Base-by-base conservation (phyloP, 1,140 invertebrate species). In the Samia ricini region DNA sequence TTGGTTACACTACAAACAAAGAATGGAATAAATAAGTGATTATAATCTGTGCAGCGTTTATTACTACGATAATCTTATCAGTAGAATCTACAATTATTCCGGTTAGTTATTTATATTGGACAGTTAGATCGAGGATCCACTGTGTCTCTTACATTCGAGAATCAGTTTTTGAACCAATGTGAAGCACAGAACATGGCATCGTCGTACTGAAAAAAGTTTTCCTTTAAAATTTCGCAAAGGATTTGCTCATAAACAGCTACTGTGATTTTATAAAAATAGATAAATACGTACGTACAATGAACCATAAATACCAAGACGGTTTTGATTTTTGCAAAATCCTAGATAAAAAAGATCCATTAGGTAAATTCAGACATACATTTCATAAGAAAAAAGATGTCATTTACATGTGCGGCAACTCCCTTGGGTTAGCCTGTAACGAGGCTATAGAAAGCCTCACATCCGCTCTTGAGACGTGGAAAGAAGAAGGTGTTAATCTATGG, bases 401-500 rank as follows among this genome's bases (percentile, higher is more conserved):
- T 24, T 89, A 88, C 64, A 75, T 89, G 74, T 87, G 83, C 33
- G 87, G 87, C 0, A 88, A 89, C 55, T 86, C 85, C 0, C 59
- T 88, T 22, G 87, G 87, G 1, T 66, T 85, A 15, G 72, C 77
- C 5, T 83, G 79, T 6, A 83, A 74, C 33, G 84, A 87, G 56
- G 76, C 86, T 0, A 83, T 85, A 62, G 66, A 77, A 48, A 60
- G 62, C 7, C 61, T 81, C 2, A 12, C 71, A 10, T 56, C 72
- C 5, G 74, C 65, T 0, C 54, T 88, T 6, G 68, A 81, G 8
- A 66, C 66, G 24, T 89, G 86, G 86, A 89, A 85, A 66, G 68
- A 68, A 5, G 71, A 87, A 62, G 83, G 81, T 0, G 67, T 88
- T 0, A 73, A 80, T 33, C 77, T 87, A 12, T 89, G 83, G 83